Base-by-base conservation (phyloP, 2,113 vertebrate species). In the Oxygymnocypris stewartii region DNA sequence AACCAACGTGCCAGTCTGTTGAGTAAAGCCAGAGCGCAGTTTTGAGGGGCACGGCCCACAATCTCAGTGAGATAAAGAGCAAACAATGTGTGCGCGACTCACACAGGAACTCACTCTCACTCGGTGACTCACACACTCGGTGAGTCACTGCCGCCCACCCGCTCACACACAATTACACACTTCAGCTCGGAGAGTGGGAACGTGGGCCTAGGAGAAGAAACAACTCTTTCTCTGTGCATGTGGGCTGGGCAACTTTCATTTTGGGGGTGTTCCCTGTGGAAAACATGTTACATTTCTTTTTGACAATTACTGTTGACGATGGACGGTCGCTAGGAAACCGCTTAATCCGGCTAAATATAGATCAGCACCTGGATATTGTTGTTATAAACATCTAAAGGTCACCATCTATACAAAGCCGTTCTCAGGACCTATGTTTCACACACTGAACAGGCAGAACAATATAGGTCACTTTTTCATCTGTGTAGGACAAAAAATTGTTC, bases 61-160 rank as follows among this genome's bases (percentile, higher is more conserved):
- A 90, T 87, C 89, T 86, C 67, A 92, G 90, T 92, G 92, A 94
- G 93, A 94, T 95, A 93, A 93, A 91, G 92, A 89, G 88, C 92
- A 94, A 94, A 95, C 93, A 94, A 94, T 95, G 89, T 78, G 90
- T 82, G 89, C 7, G 86, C 94, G 93, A 95, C 88, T 95, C 94
- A 95, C 77, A 85, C 92, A 93, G 93, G 93, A 94, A 95, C 90
- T 92, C 90, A 94, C 92, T 92, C 67, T 89, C 90, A 93, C 91
- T 91, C 31, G 82, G 91, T 94, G 93, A 94, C 91, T 95, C 94
- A 94, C 89, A 91, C 91, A 90, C 87, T 23, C 37, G 82, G 91
- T 96, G 94, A 96, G 90, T 94, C 94, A 94, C 91, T 88, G 81
- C 92, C 94, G 89, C 94, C 94, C 94, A 94, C 94, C 87, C 93